Evolutionary conservation across 1,140 invertebrate species (phyloP).

Genomic region (Drosophila sucinea): DNA sequence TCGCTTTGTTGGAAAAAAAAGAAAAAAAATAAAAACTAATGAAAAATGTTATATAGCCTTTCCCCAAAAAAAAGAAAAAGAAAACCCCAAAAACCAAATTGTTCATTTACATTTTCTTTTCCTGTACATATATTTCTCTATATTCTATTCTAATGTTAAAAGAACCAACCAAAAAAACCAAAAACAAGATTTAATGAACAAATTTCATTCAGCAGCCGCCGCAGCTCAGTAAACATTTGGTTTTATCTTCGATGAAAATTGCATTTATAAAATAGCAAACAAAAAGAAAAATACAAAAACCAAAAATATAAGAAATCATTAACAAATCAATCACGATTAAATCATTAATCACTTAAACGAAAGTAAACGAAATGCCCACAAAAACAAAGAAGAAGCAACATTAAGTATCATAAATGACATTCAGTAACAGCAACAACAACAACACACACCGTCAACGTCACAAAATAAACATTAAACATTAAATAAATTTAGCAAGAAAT

Average conservation of each 20-base stretch:
- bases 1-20: constrained; percentile 5
- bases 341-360: constrained; percentile 11
- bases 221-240: constrained; percentile 8
- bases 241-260: constrained; percentile 12
- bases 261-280: constrained; percentile 13
- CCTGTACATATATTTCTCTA: constrained; percentile 12
- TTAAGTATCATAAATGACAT: constrained; percentile 75
- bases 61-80: neutral
- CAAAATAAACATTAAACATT: constrained; percentile 41
- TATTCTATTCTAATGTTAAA: constrained; percentile 14
- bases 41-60: constrained; percentile 10
- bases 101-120: constrained; percentile 8
- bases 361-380: constrained; percentile 30
- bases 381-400: constrained; percentile 43
- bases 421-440: constrained; percentile 56
- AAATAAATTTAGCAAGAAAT: constrained; percentile 38
- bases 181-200: constrained; percentile 1
- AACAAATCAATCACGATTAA: constrained; percentile 11
- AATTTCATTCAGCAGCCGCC: constrained; percentile 10
- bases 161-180: neutral
- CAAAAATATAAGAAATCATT: neutral
- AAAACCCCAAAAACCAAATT: neutral
- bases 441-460: constrained; percentile 62
- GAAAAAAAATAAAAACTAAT: neutral
- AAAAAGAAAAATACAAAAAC: neutral